Percentiles rank a stretch among this genome's conserved stretches.
These are phyloP conservation scores for Proisotoma minuta DNA, from an alignment of 2,888 invertebrate species.

Conservation along the genomic window DNA sequence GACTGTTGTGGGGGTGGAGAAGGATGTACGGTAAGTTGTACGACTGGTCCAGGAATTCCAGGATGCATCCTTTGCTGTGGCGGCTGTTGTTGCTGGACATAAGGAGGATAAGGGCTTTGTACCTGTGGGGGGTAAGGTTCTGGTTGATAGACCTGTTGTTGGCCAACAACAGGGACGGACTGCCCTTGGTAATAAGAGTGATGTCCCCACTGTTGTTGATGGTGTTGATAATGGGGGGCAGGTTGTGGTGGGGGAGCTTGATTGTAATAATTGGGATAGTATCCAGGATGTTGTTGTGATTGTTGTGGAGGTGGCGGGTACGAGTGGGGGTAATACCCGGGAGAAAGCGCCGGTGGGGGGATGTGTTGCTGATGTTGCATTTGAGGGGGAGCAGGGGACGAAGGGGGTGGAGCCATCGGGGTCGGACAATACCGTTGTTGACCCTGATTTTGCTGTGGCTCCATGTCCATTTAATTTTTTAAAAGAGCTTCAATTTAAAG, in stretches of 20 bases:
- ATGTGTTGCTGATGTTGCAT: slow-evolving; percentile 14
- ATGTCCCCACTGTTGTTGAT: slow-evolving; percentile 7
- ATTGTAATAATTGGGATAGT: slow-evolving; percentile 10
- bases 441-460: background rate
- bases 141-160: slow-evolving; percentile 7
- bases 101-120: slow-evolving; percentile 4
- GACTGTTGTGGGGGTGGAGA: slow-evolving; percentile 15
- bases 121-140: background rate
- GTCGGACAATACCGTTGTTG: slow-evolving; percentile 32
- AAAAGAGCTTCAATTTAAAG: background rate
- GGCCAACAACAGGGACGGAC: background rate
- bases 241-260: slow-evolving; percentile 14
- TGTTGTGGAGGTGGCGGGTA: slow-evolving; percentile 16
- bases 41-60: slow-evolving; percentile 17
- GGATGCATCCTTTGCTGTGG: slow-evolving; percentile 19
- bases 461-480: background rate
- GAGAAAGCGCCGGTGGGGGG: slow-evolving; percentile 13
- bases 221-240: slow-evolving; percentile 17
- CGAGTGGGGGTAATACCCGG: no score
- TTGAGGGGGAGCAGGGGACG: slow-evolving; percentile 24
- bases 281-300: slow-evolving; percentile 13
- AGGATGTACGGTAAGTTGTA: slow-evolving; percentile 12
- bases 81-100: slow-evolving; percentile 16
- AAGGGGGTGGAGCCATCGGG: slow-evolving; percentile 30
- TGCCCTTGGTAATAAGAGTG: background rate